These are phyloP conservation scores for Nebria brevicollis DNA, from an alignment of 2,888 invertebrate genomes.

Conservation along the genomic window DNA sequence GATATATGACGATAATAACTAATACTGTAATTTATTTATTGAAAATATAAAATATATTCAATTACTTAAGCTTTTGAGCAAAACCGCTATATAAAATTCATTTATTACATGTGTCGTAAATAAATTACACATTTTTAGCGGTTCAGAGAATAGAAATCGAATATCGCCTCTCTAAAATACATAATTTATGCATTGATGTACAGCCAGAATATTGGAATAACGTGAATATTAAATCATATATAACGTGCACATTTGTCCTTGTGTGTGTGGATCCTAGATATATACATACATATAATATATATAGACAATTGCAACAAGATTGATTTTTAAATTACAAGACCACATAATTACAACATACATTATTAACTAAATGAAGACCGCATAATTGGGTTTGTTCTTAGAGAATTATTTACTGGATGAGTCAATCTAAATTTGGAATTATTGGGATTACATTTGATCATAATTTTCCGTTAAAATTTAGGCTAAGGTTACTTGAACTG, in stretches of 20 bases:
- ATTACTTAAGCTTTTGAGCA: background rate
- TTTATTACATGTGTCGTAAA: background rate
- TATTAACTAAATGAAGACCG: background rate
- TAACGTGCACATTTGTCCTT: background rate
- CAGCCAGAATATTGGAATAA: background rate
- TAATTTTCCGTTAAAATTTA: background rate
- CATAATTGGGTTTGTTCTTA: background rate
- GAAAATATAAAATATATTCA: background rate
- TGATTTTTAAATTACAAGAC: background rate
- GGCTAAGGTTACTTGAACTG: background rate
- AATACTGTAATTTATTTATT: background rate
- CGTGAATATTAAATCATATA: background rate
- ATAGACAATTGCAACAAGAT: background rate
- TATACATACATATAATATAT: background rate
- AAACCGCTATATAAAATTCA: background rate
- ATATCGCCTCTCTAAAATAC: background rate
- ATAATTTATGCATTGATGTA: slow-evolving; percentile 1
- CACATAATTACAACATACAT: background rate
- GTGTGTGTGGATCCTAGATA: background rate
- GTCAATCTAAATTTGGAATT: background rate
- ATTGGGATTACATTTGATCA: background rate
- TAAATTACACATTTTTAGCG: background rate
- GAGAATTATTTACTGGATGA: background rate
- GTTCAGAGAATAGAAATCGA: background rate
- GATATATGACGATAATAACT: background rate